These are phyloP conservation scores for Nezara viridula DNA, from an alignment of 2,888 invertebrate species.

Conservation along the genomic window DNA sequence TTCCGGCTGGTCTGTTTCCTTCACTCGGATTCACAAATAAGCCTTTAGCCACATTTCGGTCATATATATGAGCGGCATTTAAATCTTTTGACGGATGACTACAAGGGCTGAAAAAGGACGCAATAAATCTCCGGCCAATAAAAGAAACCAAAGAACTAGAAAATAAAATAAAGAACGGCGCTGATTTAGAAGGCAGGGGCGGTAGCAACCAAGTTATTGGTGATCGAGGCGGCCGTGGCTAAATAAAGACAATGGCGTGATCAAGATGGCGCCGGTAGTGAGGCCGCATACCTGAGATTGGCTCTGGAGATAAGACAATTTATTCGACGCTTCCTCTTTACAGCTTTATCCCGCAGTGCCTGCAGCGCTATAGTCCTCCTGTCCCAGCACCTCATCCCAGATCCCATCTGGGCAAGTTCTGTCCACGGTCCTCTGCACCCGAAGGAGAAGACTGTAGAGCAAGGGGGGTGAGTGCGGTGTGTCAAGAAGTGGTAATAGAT, in stretches of 20 bases:
- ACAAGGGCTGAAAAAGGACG: conserved; percentile 45
- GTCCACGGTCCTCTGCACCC: not conserved
- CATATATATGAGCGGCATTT: conserved; percentile 19
- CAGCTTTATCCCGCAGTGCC: conserved; percentile 22
- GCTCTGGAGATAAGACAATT: conserved; percentile 13
- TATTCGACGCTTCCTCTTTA: conserved; percentile 49
- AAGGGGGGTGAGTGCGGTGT: not conserved
- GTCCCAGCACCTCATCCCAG: not conserved
- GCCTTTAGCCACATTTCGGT: not conserved
- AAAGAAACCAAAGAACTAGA: conserved; percentile 15
- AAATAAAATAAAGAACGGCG: conserved; percentile 34
- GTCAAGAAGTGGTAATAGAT: too few relatives aligned
- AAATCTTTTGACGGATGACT: conserved; percentile 37
- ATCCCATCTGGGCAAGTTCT: not conserved
- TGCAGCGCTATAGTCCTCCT: conserved; percentile 7
- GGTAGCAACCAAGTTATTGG: conserved; percentile 42
- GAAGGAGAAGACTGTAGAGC: too few relatives aligned
- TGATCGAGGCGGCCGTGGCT: conserved; percentile 46
- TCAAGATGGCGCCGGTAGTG: conserved; percentile 51
- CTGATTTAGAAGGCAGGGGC: conserved; percentile 49
- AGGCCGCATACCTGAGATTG: conserved; percentile 46
- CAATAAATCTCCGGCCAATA: conserved; percentile 17
- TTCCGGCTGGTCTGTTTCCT: not conserved
- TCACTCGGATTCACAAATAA: not conserved
- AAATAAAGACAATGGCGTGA: conserved; percentile 51